Evolutionary conservation across 2,888 invertebrate genomes (phyloP).

Genomic region (Lasioglossum morio): DNA sequence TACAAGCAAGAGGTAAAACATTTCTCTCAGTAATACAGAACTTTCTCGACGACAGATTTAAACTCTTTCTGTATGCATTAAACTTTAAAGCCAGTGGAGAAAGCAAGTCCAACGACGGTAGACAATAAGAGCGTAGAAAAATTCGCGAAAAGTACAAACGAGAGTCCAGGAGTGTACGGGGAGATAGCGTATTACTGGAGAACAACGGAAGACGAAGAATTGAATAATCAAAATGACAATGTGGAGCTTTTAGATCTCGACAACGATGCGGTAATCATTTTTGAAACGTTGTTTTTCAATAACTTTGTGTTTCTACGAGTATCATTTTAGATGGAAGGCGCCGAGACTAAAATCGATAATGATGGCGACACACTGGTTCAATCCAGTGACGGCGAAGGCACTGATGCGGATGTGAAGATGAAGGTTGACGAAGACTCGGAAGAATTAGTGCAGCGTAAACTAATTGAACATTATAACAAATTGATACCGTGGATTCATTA

Average conservation of each 20-base stretch:
- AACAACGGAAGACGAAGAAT: constrained; percentile 57
- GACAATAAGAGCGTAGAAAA: neutral
- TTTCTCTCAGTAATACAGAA: neutral
- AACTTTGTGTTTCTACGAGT: neutral
- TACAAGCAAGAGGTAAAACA: constrained; percentile 35
- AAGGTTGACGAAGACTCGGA: constrained; percentile 43
- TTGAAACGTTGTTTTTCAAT: neutral
- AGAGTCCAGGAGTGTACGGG: constrained; percentile 79
- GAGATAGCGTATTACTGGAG: constrained; percentile 78
- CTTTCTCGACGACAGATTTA: neutral
- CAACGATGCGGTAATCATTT: constrained; percentile 48
- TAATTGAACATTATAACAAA: constrained; percentile 81
- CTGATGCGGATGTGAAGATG: constrained; percentile 11
- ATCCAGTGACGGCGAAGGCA: constrained; percentile 9
- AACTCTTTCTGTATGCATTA: neutral
- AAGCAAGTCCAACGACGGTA: neutral
- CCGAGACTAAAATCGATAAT: constrained; percentile 2
- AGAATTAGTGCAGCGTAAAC: constrained; percentile 70
- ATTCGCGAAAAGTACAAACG: constrained; percentile 71
- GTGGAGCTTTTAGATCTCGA: constrained; percentile 28
- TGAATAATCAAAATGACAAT: constrained; percentile 44
- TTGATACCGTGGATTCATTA: constrained; percentile 80
- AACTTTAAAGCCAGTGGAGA: constrained; percentile 18
- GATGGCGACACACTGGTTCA: neutral
- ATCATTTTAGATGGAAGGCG: constrained; percentile 17